Conservation (phyloP, 2,113 vertebrate genomes). For the Climacteris rufus region DNA sequence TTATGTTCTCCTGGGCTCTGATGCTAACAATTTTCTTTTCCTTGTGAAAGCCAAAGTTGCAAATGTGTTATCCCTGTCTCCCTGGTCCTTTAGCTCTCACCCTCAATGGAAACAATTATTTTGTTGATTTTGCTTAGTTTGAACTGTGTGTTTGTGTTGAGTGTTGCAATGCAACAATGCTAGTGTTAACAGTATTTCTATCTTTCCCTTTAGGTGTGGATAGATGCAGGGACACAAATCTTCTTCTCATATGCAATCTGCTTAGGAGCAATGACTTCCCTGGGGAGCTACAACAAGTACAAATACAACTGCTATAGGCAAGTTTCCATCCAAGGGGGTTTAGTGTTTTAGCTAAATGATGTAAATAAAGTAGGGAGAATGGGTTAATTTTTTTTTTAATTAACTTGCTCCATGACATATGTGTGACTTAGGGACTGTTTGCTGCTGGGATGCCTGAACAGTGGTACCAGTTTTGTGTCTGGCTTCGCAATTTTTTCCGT, state of each 20-base stretch:
- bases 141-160: neutral
- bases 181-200: neutral
- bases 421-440: conserved; percentile 99
- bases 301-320: conserved; percentile 99
- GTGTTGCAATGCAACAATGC: neutral
- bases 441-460: conserved; percentile 99
- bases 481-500: conserved; percentile 99
- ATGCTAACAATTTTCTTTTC: conserved; percentile 32
- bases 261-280: conserved; percentile 97
- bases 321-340: conserved; percentile 73
- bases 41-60: neutral
- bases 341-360: conserved; percentile 69
- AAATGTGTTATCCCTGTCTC: conserved; percentile 35
- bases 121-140: neutral
- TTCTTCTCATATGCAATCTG: conserved; percentile 99
- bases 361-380: conserved; percentile 75
- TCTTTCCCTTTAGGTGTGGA: conserved; percentile 87
- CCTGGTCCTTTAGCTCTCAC: neutral
- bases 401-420: conserved; percentile 99
- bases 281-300: conserved; percentile 99
- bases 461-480: conserved; percentile 99
- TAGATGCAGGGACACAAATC: conserved; percentile 97
- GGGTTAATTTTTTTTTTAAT: conserved; percentile 89
- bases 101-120: conserved; percentile 4
- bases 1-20: neutral